Base-by-base conservation (phyloP, 1,140 invertebrate genomes). In the Planococcus citri region DNA sequence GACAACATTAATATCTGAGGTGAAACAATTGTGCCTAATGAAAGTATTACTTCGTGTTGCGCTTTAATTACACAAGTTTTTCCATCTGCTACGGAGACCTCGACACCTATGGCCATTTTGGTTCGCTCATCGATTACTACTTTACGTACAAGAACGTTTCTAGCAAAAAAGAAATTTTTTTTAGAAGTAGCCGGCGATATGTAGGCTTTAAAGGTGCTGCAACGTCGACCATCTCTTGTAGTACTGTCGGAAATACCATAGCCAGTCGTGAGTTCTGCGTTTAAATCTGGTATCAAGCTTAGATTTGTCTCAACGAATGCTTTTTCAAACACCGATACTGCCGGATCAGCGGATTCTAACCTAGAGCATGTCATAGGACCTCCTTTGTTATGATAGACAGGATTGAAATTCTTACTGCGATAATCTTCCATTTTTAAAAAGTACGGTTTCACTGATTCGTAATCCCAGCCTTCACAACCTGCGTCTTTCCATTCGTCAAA, bases 351-450 rank as follows among this genome's bases (percentile, higher is more conserved):
- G 72, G 82, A 88, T 2, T 85, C 81, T 0, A 85, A 79, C 70
- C 85, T 80, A 70, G 84, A 82, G 0, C 90, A 84, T 74, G 87
- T 83, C 67, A 90, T 74, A 70, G 84, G 85, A 0, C 90, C 90
- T 10, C 81, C 78, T 68, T 74, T 79, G 0, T 85, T 84, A 73
- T 89, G 88, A 76, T 83, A 88, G 0, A 79, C 78, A 0, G 84
- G 84, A 70, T 80, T 37, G 29, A 73, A 72, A 12, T 78, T 68
- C 64, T 74, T 33, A 3, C 77, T 74, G 10, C 75, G 77, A 71
- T 80, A 82, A 72, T 87, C 86, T 79, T 94, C 91, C 0, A 86
- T 87, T 76, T 91, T 92, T 27, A 83, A 83, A 74, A 94, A 95
- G 77, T 93, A 94, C 0, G 86, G 88, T 8, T 92, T 75, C 0